phyloP scores from a whole-genome alignment of 2,113 vertebrate genomes.

The Oreochromis tanganicae region DNA sequence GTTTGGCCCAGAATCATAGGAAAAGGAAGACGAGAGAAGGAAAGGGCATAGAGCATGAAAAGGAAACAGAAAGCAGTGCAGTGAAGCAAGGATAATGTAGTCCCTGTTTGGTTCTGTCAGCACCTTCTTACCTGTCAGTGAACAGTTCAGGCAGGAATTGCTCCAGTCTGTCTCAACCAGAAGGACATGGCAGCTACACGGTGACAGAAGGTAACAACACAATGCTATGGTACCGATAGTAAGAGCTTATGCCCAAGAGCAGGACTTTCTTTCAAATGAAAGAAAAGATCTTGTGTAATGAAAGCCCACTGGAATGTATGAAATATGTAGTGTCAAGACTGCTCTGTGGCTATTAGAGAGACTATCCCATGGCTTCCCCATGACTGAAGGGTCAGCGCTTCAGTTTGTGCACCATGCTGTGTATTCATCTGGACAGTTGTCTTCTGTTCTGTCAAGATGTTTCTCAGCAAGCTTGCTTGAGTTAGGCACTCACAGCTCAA shows the following conservation, averaged over 20 bases:
- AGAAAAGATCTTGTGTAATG: neutral
- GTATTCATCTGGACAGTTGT: neutral
- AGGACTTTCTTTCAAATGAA: neutral
- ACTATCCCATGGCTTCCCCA: neutral
- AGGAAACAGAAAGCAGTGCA: conserved; percentile 23
- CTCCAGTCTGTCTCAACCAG: conserved; percentile 32
- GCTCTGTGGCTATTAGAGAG: neutral
- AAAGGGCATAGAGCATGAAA: conserved; percentile 1
- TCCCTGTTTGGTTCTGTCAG: conserved; percentile 35
- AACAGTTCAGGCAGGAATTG: conserved; percentile 21
- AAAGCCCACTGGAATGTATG: neutral
- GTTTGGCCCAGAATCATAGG: neutral
- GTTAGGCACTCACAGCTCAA: neutral
- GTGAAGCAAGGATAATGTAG: conserved; percentile 53
- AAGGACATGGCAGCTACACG: conserved; percentile 28
- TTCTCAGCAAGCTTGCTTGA: neutral
- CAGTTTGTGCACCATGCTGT: neutral
- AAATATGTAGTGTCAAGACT: neutral
- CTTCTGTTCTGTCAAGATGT: neutral
- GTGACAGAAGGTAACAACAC: conserved; percentile 38
- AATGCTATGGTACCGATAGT: neutral
- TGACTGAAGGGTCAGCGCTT: neutral
- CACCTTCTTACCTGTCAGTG: conserved; percentile 60
- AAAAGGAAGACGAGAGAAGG: neutral
- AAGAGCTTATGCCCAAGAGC: neutral